phyloP scores from a whole-genome alignment of 2,113 vertebrate species.

The Trematocara variabile region DNA sequence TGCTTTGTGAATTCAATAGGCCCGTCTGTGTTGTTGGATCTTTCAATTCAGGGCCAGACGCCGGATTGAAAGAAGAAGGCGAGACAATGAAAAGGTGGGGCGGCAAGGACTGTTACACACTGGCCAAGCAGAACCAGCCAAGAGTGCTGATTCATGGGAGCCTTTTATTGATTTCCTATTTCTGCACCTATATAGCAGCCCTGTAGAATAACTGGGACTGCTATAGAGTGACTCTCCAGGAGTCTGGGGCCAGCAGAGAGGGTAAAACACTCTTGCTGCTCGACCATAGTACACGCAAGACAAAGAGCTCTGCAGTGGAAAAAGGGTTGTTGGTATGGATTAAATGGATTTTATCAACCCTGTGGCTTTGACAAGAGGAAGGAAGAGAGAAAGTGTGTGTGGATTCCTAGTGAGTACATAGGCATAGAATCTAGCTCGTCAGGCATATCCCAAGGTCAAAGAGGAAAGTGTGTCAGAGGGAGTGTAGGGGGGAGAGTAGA shows the following conservation, averaged over 20 bases:
- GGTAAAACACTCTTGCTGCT: slow-evolving; percentile 7
- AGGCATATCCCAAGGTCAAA: slow-evolving; percentile 63
- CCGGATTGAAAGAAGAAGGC: slow-evolving; percentile 13
- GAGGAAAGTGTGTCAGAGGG: slow-evolving; percentile 55
- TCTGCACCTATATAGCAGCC: slow-evolving; percentile 34
- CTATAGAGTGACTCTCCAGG: slow-evolving; percentile 45
- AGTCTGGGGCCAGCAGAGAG: slow-evolving; percentile 23
- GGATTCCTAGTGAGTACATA: not conserved
- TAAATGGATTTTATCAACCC: slow-evolving; percentile 17
- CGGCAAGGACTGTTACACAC: slow-evolving; percentile 10
- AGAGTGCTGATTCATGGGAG: slow-evolving; percentile 67
- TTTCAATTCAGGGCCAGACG: slow-evolving; percentile 22
- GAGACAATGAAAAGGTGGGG: slow-evolving; percentile 44
- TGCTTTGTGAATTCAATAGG: slow-evolving; percentile 10
- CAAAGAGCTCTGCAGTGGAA: slow-evolving; percentile 25
- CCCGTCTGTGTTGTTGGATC: slow-evolving; percentile 4
- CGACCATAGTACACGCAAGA: slow-evolving; percentile 8
- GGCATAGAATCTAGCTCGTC: slow-evolving; percentile 16
- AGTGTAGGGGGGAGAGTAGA: slow-evolving; percentile 13
- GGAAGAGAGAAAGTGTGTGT: not conserved
- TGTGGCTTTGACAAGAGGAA: not conserved
- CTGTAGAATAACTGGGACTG: slow-evolving; percentile 42
- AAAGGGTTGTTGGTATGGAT: slow-evolving; percentile 9
- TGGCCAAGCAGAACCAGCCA: slow-evolving; percentile 12
- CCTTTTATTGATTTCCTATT: slow-evolving; percentile 67